phyloP scores from a whole-genome alignment of 37 sponge, comb jelly and placozoan species.

The Halisarca cf. caerulea region DNA sequence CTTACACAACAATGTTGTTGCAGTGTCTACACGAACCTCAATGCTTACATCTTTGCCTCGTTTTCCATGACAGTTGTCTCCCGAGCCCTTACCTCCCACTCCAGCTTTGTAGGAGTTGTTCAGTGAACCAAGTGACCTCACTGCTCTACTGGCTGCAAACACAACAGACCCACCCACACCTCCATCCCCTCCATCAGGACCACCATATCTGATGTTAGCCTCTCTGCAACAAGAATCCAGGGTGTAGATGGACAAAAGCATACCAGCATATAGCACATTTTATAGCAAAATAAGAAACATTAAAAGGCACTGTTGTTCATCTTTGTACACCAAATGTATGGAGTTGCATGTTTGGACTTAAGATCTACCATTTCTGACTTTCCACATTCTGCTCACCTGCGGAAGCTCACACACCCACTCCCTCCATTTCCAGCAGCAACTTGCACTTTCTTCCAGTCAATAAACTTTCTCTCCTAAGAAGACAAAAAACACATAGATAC shows the following conservation, averaged over 20 bases:
- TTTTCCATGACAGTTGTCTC: conserved; percentile 51
- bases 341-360: no score
- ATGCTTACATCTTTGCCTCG: conserved; percentile 54
- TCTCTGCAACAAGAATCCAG: conserved; percentile 18
- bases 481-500: no score
- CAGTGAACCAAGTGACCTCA: conserved; percentile 45
- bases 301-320: no score
- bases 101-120: conserved; percentile 54
- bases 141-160: conserved; percentile 22
- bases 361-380: no score
- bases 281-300: no score
- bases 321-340: no score
- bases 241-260: no score
- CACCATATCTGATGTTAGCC: conserved; percentile 46
- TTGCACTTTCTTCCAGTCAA: conserved; percentile 75
- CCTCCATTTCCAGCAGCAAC: conserved; percentile 81
- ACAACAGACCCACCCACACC: conserved; percentile 78
- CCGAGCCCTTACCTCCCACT: conserved; percentile 56
- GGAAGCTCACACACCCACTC: conserved; percentile 76
- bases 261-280: no score
- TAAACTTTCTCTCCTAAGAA: conserved; percentile 61
- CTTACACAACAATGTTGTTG: neutral
- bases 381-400: conserved; percentile 38
- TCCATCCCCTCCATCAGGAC: conserved; percentile 89
- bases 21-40: conserved; percentile 31